Evolutionary conservation across 2,797 vertebrate species (phyloP).

Genomic region (Myotis pilosus): DNA sequence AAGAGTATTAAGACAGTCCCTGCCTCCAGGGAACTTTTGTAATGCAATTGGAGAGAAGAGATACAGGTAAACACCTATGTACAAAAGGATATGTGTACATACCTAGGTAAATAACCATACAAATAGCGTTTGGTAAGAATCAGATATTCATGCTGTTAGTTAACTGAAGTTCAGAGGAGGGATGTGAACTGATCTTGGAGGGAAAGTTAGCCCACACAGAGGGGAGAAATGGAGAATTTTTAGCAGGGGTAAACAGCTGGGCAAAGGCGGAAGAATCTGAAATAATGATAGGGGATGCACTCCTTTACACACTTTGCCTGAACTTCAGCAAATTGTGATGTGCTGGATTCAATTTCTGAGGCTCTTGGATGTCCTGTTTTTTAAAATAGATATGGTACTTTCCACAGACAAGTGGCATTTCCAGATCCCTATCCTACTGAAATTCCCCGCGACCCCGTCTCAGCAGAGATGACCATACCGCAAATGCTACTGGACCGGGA

Average conservation of each 20-base stretch:
- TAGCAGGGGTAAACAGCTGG: neutral
- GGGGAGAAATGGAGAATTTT: neutral
- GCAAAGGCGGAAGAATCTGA: neutral
- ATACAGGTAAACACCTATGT: neutral
- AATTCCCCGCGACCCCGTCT: neutral
- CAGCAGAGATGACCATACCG: neutral
- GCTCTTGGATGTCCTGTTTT: neutral
- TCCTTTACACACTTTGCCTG: neutral
- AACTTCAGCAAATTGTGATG: conserved; percentile 4
- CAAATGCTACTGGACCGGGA: neutral
- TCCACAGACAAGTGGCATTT: conserved; percentile 23
- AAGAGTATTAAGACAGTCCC: neutral
- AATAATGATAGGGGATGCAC: neutral
- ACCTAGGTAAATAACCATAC: neutral
- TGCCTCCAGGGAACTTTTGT: conserved; percentile 2
- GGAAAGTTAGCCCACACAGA: neutral
- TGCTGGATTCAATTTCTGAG: neutral
- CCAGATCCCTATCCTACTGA: neutral
- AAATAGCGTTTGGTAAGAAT: conserved; percentile 21
- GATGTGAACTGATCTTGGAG: neutral
- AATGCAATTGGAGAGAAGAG: neutral
- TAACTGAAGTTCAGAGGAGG: neutral
- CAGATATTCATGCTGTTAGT: neutral
- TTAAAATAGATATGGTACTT: neutral
- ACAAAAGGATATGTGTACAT: neutral